Percentiles rank a stretch among this genome's conserved stretches.
These are phyloP conservation scores for Amiota communis DNA, from an alignment of 2,888 invertebrate genomes.

Conservation along the genomic window DNA sequence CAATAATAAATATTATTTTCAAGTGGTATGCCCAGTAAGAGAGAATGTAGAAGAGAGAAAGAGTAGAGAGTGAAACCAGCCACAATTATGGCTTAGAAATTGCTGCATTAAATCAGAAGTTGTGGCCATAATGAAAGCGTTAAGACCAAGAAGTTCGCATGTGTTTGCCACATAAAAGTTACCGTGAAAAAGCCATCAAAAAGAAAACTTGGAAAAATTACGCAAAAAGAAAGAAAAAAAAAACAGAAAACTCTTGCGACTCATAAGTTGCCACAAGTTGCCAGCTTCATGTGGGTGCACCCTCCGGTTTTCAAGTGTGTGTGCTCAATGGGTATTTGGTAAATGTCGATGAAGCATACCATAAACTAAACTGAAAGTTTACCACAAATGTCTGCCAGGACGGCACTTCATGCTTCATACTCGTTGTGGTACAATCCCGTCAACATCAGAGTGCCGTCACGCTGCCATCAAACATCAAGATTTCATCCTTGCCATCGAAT, in stretches of 20 bases:
- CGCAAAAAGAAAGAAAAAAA: background rate
- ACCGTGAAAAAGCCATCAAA: background rate
- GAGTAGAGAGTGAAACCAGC: background rate
- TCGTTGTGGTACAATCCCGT: background rate
- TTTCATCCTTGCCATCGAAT: background rate
- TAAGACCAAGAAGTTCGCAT: background rate
- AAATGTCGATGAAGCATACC: constrained; percentile 7
- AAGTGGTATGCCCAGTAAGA: too few species aligned
- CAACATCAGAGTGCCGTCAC: constrained; percentile 40
- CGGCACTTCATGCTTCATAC: constrained; percentile 5
- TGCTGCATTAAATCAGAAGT: background rate
- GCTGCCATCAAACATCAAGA: constrained; percentile 36
- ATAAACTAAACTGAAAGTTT: constrained; percentile 28
- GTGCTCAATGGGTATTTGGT: background rate
- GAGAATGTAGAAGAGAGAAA: too few species aligned
- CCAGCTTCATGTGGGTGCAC: background rate
- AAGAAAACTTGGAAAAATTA: background rate
- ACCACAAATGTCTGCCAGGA: constrained; percentile 26
- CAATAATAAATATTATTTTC: too few species aligned
- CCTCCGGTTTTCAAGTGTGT: background rate
- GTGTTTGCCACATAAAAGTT: background rate
- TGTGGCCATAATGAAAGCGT: background rate
- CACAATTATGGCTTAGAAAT: constrained; percentile 12
- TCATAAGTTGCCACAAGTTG: too few species aligned
- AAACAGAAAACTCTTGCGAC: too few species aligned